Base-by-base conservation (phyloP, 2,888 invertebrate species). In the Fragum whitleyi region DNA sequence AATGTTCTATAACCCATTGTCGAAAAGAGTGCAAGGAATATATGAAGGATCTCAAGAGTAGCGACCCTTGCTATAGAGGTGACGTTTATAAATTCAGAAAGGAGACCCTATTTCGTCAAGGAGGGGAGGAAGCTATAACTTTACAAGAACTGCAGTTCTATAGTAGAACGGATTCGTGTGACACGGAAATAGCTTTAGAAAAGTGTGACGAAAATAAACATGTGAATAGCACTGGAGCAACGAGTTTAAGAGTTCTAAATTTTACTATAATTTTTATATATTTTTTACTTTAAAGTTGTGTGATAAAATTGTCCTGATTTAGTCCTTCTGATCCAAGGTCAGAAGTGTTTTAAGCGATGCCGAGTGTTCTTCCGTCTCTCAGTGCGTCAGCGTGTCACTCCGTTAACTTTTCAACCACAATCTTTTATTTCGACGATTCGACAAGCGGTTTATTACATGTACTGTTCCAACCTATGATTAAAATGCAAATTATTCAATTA, bases 11-110 rank as follows among this genome's bases (percentile, higher is more conserved):
- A 39, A 65, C 42, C 19, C 42, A 39, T 21, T 65, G 65, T 23
- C 28, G 65, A 23, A 65, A 65, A 14, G 65, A 65, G 21, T 65
- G 65, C 65, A 65, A 65, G 23, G 65, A 65, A 26, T 65, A 65
- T 23, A 23, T 65, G 23, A 65, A 65, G 14, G 65, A 21, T 5
- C 65, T 65, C 32, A 65, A 65, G 36, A 26, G 9, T n/a, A 42
- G 23, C 9, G 65, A 65, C 65, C 65, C 65, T 19, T 65, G 65
- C 42, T 65, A 65, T 42, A 39, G 36, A 42, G 65, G 65, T 16
- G 65, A 65, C 65, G 39, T 65, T 36, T 65, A 65, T 42, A 42
- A 42, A 26, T 26, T 42, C 16, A 39, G 65, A 21, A 65, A 65
- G 29, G 16, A 11, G 23, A 42, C n/a, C 23, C n/a, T 23, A 21